Conservation (phyloP, 2,113 vertebrate genomes). For the Dolichotis patagonum region DNA sequence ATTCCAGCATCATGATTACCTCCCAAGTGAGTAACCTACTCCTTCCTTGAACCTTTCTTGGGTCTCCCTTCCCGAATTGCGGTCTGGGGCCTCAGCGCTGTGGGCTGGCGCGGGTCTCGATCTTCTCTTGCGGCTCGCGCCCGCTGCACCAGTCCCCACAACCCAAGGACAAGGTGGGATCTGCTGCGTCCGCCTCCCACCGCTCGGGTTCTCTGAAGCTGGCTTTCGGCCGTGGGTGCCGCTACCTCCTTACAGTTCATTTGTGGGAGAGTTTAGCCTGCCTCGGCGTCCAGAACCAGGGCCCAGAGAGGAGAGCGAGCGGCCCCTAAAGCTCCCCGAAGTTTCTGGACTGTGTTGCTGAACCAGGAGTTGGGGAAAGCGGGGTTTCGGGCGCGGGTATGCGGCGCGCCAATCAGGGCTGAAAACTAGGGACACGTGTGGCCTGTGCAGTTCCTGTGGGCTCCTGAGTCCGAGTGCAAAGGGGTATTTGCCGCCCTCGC, state of each 20-base stretch:
- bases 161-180: too few relatives aligned
- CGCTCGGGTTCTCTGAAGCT: not conserved
- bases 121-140: accelerated
- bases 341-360: not conserved
- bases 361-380: accelerated
- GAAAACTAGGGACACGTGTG: not conserved
- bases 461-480: not conserved
- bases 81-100: not conserved
- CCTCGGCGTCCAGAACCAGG: not conserved
- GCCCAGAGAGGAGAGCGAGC: not conserved
- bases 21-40: conserved; percentile 90
- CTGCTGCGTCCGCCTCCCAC: not conserved
- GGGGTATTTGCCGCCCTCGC: not conserved
- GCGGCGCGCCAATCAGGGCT: not conserved
- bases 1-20: conserved; percentile 96
- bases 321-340: not conserved
- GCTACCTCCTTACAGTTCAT: not conserved
- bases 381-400: not conserved
- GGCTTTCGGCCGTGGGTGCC: not conserved
- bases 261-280: not conserved
- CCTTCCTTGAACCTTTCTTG: not conserved
- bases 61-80: not conserved
- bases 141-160: accelerated
- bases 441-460: not conserved
- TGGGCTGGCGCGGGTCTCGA: not conserved